Base-by-base conservation (phyloP, 2,888 invertebrate species). In the Leptinotarsa tumamoca region DNA sequence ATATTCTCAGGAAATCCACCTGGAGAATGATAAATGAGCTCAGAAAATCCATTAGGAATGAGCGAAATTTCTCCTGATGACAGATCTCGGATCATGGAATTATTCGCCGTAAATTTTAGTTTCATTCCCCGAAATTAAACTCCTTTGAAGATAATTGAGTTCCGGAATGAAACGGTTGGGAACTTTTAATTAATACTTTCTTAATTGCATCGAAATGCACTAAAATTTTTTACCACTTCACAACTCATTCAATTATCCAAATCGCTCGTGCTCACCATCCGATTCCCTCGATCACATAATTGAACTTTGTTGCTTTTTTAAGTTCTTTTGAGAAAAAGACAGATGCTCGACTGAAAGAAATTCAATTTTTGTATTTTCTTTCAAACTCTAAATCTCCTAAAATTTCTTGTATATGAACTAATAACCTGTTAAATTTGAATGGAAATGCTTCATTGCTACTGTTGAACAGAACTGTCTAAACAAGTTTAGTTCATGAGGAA, bases 1-100 rank as follows among this genome's bases (percentile, higher is more conserved):
- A 84, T 81, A 83, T 80, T 74, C 78, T 74, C 33, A 78, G 78
- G 76, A 78, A 80, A 78, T 77, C 77, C 83, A 83, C 83, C 83
- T 84, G 83, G 81, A 79, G 77, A 73, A 82, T 84, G 83, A 84
- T 83, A 81, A 81, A 85, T 80, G 83, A 79, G 73, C 73, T 72
- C 17, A 66, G 67, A 69, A 73, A 73, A 76, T 67, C 73, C 67
- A 71, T 78, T 79, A 51, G 73, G 74, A 76, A 77, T 73, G 73
- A 78, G 74, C 67, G 69, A 74, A 77, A 78, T 79, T 78, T 71
- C 68, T 75, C 72, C 70, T 72, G 80, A 80, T 79, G 81, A 82
- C 81, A 78, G 79, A 81, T 81, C 77, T 78, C 78, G 77, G 78
- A 81, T 81, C 81, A 80, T 78, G 74, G 80, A 79, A 79, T 80